Conservation (phyloP, 2,888 invertebrate genomes). For the Sympetrum striolatum region DNA sequence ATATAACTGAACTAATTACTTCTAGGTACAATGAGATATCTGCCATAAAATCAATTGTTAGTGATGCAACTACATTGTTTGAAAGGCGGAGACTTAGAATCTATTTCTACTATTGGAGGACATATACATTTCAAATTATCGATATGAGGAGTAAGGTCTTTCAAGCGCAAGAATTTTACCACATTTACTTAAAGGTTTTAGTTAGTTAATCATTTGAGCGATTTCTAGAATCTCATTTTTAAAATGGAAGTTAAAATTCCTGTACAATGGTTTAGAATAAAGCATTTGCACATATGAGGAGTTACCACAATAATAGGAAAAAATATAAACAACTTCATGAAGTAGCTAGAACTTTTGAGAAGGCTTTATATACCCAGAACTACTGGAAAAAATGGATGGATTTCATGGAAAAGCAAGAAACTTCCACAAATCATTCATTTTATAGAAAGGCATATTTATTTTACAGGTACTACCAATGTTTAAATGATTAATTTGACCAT, state of each 20-base stretch:
- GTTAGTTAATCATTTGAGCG: background rate
- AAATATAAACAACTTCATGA: background rate
- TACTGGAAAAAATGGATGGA: background rate
- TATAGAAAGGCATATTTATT: background rate
- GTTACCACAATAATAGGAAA: background rate
- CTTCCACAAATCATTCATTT: background rate
- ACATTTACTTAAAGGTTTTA: background rate
- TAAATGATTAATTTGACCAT: too few species aligned
- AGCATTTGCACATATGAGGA: background rate
- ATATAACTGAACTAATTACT: background rate
- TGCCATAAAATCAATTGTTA: background rate
- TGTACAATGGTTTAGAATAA: background rate
- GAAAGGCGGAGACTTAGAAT: background rate
- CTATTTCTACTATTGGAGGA: background rate
- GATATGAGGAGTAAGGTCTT: background rate
- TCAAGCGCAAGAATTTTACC: background rate
- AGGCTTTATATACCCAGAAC: too few species aligned
- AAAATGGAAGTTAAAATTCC: background rate
- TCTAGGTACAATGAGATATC: background rate
- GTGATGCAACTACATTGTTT: background rate
- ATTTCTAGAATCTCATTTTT: background rate
- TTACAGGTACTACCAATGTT: background rate
- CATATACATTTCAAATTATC: background rate
- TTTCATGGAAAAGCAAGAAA: background rate
- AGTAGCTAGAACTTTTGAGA: background rate